These are phyloP conservation scores for Bombus ignitus DNA, from an alignment of 1,140 invertebrate genomes.

Conservation along the genomic window DNA sequence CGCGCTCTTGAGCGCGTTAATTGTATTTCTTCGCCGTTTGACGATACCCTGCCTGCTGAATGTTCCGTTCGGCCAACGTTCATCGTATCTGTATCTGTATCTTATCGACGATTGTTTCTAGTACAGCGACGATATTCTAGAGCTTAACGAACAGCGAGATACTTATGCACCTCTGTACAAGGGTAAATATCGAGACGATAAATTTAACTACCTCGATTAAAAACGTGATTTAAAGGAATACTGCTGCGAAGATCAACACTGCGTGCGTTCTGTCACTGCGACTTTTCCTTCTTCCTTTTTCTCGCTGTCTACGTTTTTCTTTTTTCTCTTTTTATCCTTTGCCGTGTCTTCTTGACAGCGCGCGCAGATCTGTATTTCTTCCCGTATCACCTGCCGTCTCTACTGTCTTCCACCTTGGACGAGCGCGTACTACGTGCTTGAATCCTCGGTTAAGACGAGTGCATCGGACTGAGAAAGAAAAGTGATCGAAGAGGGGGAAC, in stretches of 20 bases:
- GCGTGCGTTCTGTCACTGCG: background rate
- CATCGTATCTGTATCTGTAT: background rate
- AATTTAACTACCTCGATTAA: slow-evolving; percentile 9
- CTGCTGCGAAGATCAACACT: background rate
- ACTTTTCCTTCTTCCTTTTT: background rate
- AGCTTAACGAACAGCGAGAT: background rate
- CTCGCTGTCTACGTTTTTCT: background rate
- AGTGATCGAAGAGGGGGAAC: slow-evolving; percentile 24
- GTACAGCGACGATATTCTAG: background rate
- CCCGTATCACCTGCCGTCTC: slow-evolving; percentile 55
- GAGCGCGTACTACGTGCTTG: slow-evolving; percentile 60
- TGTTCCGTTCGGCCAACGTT: background rate
- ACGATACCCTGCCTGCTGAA: background rate
- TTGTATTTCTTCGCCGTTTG: background rate
- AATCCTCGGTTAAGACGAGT: slow-evolving; percentile 59
- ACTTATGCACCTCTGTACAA: background rate
- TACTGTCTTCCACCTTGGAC: slow-evolving; percentile 61
- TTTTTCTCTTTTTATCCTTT: background rate
- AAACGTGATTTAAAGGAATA: background rate
- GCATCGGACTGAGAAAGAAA: slow-evolving; percentile 57
- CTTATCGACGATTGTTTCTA: background rate
- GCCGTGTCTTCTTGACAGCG: slow-evolving; percentile 30
- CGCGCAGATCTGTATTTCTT: slow-evolving; percentile 59
- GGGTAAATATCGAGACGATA: background rate
- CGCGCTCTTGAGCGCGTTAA: background rate